These are phyloP conservation scores for Chelidonichthys spinosus DNA, from an alignment of 2,797 vertebrate species.

Conservation along the genomic window DNA sequence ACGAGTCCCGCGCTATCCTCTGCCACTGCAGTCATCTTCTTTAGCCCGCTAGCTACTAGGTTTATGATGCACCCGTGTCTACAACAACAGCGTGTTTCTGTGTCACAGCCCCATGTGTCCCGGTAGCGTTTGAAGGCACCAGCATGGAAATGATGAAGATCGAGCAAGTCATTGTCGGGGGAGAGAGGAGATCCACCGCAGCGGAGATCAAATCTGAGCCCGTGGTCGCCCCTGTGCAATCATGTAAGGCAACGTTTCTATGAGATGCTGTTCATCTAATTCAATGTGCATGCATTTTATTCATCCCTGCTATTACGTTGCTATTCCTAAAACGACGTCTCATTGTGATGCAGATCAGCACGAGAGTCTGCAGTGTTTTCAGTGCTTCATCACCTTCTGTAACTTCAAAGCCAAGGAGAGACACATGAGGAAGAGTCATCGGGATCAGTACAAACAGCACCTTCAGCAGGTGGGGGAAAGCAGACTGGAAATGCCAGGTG, in stretches of 20 bases:
- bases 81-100: neutral
- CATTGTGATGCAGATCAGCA: conserved; percentile 76
- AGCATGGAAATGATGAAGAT: conserved; percentile 74
- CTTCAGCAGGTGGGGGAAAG: conserved; percentile 67
- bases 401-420: conserved; percentile 85
- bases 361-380: conserved; percentile 86
- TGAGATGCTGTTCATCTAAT: neutral
- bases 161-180: conserved; percentile 73
- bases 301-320: neutral
- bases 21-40: conserved; percentile 14
- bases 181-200: conserved; percentile 47
- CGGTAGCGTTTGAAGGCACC: conserved; percentile 17
- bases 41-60: neutral
- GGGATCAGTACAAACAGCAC: conserved; percentile 83
- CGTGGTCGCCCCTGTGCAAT: conserved; percentile 43
- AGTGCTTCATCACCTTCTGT: conserved; percentile 88
- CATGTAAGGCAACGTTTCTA: conserved; percentile 57
- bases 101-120: conserved; percentile 38
- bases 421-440: conserved; percentile 88
- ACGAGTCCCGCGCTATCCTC: neutral
- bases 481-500: neutral
- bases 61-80: neutral
- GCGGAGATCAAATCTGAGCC: conserved; percentile 63
- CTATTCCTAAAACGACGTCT: conserved; percentile 2
- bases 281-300: neutral